Base-by-base conservation (phyloP, 2,888 invertebrate genomes). In the Hermaeophaga mercurialis region DNA sequence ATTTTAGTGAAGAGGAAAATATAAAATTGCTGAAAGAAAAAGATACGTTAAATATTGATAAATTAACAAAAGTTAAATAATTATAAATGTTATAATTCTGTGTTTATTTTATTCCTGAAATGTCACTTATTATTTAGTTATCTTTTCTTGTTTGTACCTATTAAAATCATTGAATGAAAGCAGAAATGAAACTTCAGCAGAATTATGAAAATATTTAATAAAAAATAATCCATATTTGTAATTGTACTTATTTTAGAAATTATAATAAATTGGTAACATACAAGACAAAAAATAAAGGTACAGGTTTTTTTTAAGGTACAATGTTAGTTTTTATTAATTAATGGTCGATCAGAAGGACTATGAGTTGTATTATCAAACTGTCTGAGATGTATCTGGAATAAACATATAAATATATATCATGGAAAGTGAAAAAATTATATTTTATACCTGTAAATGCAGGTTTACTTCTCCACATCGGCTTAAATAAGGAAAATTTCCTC, bases 401-500 rank as follows among this genome's bases (percentile, higher is more conserved):
- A 80, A 81, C 22, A 15, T n/a, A 26, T 17, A 19, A 36, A 1
- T 18, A 22, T 5, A 22, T 5, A 22, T 22, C n/a, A 22, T 22
- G 3, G 22, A 22, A 22, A 14, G 5, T 48, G 8, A 24, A 56
- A 18, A 33, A 19, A 47, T 8, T 26, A 3, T 11, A 38, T 8
- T 12, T 12, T 7, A 48, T 60, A 93, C 94, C 83, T 91, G 84
- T 73, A 94, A 82, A 81, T 94, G 91, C 64, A 94, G 80, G 79
- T 94, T 94, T 47, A 94, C 92, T 82, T 95, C 94, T 69, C 89
- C 89, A 74, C 89, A 86, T 70, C 92, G 83, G 75, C 94, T 93
- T 58, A 95, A 80, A 73, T 93, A 94, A 0, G 94, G 94, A 76
- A 94, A 94, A 79, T 94, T 94, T 3, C 94, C 94, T 1, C 94